These are phyloP conservation scores for Schizopygopsis malacanthus DNA, from an alignment of 2,797 vertebrate genomes.

Conservation along the genomic window DNA sequence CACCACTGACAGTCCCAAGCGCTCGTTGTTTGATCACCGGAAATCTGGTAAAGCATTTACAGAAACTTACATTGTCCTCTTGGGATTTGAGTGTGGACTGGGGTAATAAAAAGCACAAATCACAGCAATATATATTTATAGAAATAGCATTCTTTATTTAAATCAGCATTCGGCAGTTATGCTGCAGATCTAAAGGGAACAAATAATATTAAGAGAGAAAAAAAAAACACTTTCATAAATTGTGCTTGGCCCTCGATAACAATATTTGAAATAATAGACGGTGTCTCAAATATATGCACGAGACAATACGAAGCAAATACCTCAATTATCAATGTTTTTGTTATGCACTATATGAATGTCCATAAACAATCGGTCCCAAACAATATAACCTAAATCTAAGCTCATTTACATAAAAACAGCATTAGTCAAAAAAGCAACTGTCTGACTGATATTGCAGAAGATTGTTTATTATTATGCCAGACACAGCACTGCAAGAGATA, in stretches of 20 bases:
- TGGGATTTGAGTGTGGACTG: background rate
- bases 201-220: slow-evolving; percentile 62
- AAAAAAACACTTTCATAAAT: slow-evolving; percentile 81
- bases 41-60: slow-evolving; percentile 12
- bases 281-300: slow-evolving; percentile 78
- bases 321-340: slow-evolving; percentile 56
- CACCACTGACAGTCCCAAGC: background rate
- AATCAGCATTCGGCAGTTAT: slow-evolving; percentile 86
- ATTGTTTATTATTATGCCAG: slow-evolving; percentile 63
- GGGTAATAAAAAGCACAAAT: background rate
- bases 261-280: slow-evolving; percentile 77
- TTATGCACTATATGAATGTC: background rate
- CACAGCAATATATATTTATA: slow-evolving; percentile 27
- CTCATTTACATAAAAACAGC: slow-evolving; percentile 10
- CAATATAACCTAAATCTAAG: slow-evolving; percentile 11
- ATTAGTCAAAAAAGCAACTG: slow-evolving; percentile 27
- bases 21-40: background rate
- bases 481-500: slow-evolving; percentile 71
- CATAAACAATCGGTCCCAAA: background rate
- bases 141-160: slow-evolving; percentile 87
- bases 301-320: slow-evolving; percentile 67
- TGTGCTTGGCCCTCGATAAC: slow-evolving; percentile 85
- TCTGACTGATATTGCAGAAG: slow-evolving; percentile 50
- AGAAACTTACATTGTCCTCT: background rate
- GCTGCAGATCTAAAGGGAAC: slow-evolving; percentile 71